Evolutionary conservation across 2,888 invertebrate genomes (phyloP).

Genomic region (Lasioglossum zephyrum): DNA sequence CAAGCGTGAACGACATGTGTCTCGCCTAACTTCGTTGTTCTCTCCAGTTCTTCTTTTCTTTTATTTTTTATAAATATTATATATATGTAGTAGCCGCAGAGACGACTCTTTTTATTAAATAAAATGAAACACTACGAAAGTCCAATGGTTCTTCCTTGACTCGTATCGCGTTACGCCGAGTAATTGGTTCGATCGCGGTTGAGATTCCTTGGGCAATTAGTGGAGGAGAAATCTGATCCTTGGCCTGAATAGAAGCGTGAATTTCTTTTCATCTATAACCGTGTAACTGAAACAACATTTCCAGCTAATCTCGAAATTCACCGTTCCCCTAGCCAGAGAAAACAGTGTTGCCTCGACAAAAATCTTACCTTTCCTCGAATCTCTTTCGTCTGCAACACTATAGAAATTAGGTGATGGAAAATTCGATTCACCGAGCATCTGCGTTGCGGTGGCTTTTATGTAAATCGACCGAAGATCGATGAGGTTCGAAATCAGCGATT

Average conservation of each 20-base stretch:
- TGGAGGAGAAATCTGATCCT: conserved; percentile 30
- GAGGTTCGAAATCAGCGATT: not conserved
- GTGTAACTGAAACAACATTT: not conserved
- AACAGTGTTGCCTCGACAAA: not conserved
- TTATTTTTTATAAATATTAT: not conserved
- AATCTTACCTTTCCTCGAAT: not conserved
- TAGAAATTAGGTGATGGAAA: not conserved
- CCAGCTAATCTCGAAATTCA: not conserved
- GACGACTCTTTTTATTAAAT: conserved; percentile 28
- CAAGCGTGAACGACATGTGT: conserved; percentile 35
- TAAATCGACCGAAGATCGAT: conserved; percentile 3
- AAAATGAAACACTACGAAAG: conserved; percentile 27
- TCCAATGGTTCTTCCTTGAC: not conserved
- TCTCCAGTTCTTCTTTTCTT: not conserved
- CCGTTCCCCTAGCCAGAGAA: not conserved
- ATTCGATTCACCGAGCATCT: not conserved
- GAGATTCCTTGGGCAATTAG: conserved; percentile 26
- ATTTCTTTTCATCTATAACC: conserved; percentile 12
- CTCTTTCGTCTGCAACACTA: not conserved
- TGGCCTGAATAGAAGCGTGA: conserved; percentile 23
- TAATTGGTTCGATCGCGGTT: conserved; percentile 12
- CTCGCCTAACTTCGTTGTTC: conserved; percentile 23
- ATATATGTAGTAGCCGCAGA: conserved; percentile 29
- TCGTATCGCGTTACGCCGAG: not conserved
- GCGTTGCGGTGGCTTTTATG: not conserved